Evolutionary conservation across 2,113 vertebrate species (phyloP).

Genomic region (Esox niger): DNA sequence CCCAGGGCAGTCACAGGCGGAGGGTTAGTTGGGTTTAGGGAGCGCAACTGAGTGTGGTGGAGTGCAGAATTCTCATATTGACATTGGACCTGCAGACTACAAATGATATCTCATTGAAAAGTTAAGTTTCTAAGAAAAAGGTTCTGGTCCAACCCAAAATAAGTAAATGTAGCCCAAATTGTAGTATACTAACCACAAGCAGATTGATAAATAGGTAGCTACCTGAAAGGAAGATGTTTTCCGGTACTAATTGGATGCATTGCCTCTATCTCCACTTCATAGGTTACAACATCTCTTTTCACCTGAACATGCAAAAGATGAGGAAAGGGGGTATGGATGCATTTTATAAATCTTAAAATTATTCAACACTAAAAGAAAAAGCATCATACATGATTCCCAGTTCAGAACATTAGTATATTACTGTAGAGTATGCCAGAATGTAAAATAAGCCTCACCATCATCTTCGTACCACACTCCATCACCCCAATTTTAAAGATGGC

Average conservation of each 20-base stretch:
- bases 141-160: not conserved
- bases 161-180: not conserved
- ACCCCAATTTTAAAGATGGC: constrained; percentile 63
- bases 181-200: not conserved
- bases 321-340: no score
- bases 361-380: no score
- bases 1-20: constrained; percentile 55
- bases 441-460: constrained; percentile 37
- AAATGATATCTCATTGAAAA: not conserved
- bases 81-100: constrained; percentile 60
- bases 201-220: not conserved
- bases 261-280: constrained; percentile 60
- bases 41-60: constrained; percentile 23
- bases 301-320: constrained; percentile 31
- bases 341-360: no score
- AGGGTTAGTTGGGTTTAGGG: constrained; percentile 48
- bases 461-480: constrained; percentile 56
- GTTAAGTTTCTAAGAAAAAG: not conserved
- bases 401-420: not conserved
- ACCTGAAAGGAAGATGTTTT: constrained; percentile 45
- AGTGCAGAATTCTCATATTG: constrained; percentile 37
- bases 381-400: not conserved
- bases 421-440: not conserved
- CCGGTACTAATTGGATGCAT: not conserved
- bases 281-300: constrained; percentile 40